Base-by-base conservation (phyloP, 2,888 invertebrate genomes). In the Idaea aversata region DNA sequence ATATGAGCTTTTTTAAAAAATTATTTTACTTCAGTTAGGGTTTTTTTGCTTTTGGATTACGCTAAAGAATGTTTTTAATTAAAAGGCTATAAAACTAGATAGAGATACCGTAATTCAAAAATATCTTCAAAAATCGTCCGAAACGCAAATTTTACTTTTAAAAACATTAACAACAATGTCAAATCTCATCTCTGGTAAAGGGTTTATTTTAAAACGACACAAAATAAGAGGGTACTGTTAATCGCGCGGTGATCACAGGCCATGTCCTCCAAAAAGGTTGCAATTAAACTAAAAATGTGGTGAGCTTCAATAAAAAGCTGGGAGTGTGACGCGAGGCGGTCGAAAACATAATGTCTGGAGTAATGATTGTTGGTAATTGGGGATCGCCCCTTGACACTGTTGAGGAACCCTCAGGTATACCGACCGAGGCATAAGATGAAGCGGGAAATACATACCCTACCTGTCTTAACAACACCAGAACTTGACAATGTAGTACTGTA, bases 311-410 rank as follows among this genome's bases (percentile, higher is more conserved):
- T 90, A 91, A 91, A 91, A 91, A 90, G 86, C 88, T 86, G 86
- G 81, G 83, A 86, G 84, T 88, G 88, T 86, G 87, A 87, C 87
- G 87, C 79, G 47, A 47, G 47, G 47, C 7, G 87, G 88, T 83
- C 84, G 84, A 84, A 83, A 85, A 88, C 88, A 88, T 89, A 90
- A 91, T 87, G 90, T 89, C 85, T 83, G 87, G 87, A 84, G 90
- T 91, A 90, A 91, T 89, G 87, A 91, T 91, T 89, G 91, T 89
- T 88, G 90, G 88, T 91, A 92, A 92, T 92, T 91, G 90, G 81
- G 81, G 88, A 87, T 83, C 77, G 81, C 78, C 85, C 87, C 85
- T 87, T 88, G 85, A 90, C 89, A 91, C 91, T 88, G 86, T 77
- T 77, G 83, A 85, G 89, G 88, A 85, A 87, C 78, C 77, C 72